phyloP scores from a whole-genome alignment of 1,140 invertebrate genomes.

The Drosophila bocqueti region DNA sequence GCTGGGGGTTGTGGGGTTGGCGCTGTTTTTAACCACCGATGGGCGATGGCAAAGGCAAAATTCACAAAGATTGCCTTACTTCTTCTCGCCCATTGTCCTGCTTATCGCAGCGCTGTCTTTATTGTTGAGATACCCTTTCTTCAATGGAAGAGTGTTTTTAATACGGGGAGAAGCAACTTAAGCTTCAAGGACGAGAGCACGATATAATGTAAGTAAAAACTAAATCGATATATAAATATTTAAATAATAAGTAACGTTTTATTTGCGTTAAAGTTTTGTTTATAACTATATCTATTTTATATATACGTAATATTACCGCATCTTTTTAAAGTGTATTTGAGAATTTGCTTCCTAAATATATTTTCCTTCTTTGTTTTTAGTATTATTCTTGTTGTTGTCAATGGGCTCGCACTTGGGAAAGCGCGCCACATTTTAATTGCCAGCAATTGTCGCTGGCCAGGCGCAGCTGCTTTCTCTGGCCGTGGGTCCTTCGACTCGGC shows the following conservation, averaged over 20 bases:
- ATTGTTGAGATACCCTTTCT: slow-evolving; percentile 25
- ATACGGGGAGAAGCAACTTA: neutral
- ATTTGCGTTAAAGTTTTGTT: neutral
- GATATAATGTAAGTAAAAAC: too few relatives aligned
- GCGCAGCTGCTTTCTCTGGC: slow-evolving; percentile 65
- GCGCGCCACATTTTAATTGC: slow-evolving; percentile 84
- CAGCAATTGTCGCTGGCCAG: slow-evolving; percentile 75
- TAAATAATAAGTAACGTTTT: neutral
- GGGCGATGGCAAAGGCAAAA: slow-evolving; percentile 54
- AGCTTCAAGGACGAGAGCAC: too few relatives aligned
- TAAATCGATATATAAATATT: neutral
- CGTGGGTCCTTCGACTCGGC: slow-evolving; percentile 34
- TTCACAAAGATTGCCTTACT: slow-evolving; percentile 39
- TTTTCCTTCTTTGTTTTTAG: slow-evolving; percentile 27
- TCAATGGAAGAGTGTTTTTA: neutral
- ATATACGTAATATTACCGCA: too few relatives aligned
- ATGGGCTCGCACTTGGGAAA: slow-evolving; percentile 66
- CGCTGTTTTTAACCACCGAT: slow-evolving; percentile 57
- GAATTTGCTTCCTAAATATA: too few relatives aligned
- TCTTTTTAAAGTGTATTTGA: neutral
- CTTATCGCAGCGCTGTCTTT: slow-evolving; percentile 50
- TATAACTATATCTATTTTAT: neutral
- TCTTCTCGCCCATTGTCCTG: slow-evolving; percentile 57
- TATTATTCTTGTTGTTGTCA: slow-evolving; percentile 41
- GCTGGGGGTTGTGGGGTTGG: neutral